Evolutionary conservation across 2,888 invertebrate species (phyloP).

Genomic region (Oscheius myriophilus): DNA sequence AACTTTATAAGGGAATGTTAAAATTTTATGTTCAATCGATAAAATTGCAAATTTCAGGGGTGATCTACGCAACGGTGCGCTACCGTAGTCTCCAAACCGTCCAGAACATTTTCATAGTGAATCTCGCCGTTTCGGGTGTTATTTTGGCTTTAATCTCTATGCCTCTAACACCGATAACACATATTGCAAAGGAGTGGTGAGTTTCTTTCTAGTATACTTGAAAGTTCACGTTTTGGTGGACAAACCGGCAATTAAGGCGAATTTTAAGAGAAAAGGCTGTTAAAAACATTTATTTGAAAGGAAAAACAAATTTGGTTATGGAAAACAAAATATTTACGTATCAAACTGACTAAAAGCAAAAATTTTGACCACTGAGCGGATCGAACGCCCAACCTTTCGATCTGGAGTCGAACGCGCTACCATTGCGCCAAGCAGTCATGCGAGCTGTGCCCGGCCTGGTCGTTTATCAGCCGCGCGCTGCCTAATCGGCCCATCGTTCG

Average conservation of each 20-base stretch:
- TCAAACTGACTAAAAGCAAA: slow-evolving; percentile 18
- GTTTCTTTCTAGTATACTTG: neutral
- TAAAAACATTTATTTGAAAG: no score
- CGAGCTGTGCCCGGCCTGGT: no score
- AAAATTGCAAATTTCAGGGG: slow-evolving; percentile 35
- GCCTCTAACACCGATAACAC: slow-evolving; percentile 93
- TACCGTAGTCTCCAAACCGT: slow-evolving; percentile 58
- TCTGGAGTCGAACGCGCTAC: slow-evolving; percentile 48
- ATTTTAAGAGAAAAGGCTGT: no score
- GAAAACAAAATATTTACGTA: no score
- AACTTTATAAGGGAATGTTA: no score
- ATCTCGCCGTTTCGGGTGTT: slow-evolving; percentile 79
- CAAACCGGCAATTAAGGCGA: no score
- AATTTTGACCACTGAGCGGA: slow-evolving; percentile 39
- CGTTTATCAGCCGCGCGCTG: no score
- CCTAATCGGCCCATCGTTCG: no score
- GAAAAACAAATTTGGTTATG: no score
- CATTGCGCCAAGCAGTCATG: slow-evolving; percentile 43
- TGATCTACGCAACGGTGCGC: slow-evolving; percentile 41
- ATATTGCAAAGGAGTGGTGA: slow-evolving; percentile 85
- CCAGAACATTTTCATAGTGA: slow-evolving; percentile 89
- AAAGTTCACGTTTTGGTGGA: no score
- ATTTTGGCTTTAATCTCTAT: slow-evolving; percentile 89
- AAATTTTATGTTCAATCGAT: no score
- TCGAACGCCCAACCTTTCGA: slow-evolving; percentile 46